Percentiles rank a stretch among this genome's conserved stretches.
These are phyloP conservation scores for Pandemis corylana DNA, from an alignment of 2,888 invertebrate species.

Conservation along the genomic window DNA sequence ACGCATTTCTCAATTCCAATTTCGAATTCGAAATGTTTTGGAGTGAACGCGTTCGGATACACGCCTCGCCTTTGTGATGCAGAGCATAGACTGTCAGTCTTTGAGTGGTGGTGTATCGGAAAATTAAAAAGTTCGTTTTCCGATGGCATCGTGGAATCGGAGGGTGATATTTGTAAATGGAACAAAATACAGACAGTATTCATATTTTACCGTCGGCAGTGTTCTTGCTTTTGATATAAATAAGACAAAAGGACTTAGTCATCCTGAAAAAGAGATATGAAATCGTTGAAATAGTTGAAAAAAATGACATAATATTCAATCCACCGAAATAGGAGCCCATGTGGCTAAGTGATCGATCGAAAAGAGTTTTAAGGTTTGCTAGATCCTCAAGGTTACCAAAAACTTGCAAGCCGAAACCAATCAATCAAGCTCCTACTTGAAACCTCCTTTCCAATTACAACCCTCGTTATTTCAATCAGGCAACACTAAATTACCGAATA, in stretches of 20 bases:
- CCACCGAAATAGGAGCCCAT: background rate
- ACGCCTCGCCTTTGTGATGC: slow-evolving; percentile 35
- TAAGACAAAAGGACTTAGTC: too few species aligned
- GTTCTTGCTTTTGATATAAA: too few species aligned
- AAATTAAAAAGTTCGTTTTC: slow-evolving; percentile 5
- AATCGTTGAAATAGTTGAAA: background rate
- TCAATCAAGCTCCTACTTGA: slow-evolving; percentile 71
- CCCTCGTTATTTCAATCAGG: slow-evolving; percentile 76
- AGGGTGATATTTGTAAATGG: background rate
- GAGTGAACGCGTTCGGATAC: slow-evolving; percentile 35
- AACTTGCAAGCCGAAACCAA: slow-evolving; percentile 48
- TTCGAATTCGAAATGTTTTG: slow-evolving; percentile 58
- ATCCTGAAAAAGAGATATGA: too few species aligned
- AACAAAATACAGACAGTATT: too few species aligned
- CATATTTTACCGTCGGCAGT: too few species aligned
- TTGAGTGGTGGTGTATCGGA: slow-evolving; percentile 14
- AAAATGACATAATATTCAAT: background rate
- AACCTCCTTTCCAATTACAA: slow-evolving; percentile 73
- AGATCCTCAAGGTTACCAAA: slow-evolving; percentile 25
- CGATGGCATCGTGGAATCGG: background rate
- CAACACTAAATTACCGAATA: slow-evolving; percentile 84
- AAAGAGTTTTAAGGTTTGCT: too few species aligned
- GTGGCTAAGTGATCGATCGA: too few species aligned
- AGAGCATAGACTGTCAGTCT: slow-evolving; percentile 15
- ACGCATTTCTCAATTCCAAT: slow-evolving; percentile 68